A percentile compares a stretch with the other conserved stretches of the same genome.
phyloP scores from a whole-genome alignment of 2,113 vertebrate species.

The Oceanites oceanicus region DNA sequence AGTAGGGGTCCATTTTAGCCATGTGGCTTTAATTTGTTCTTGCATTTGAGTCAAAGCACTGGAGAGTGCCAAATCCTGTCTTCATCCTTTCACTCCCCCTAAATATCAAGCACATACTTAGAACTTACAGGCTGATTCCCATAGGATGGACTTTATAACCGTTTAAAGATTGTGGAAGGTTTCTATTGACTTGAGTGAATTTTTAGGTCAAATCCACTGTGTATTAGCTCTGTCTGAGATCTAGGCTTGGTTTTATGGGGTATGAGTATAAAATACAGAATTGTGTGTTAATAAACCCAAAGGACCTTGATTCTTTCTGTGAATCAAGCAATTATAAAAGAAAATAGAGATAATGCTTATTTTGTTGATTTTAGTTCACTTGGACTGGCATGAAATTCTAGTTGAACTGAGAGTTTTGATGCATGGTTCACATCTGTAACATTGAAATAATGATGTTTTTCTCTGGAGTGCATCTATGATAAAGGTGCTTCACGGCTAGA shows the following conservation, averaged over 20 bases:
- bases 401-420: not conserved
- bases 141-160: not conserved
- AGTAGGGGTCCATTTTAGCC: not conserved
- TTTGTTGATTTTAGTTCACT: not conserved
- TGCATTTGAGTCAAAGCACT: not conserved
- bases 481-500: not conserved
- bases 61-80: not conserved
- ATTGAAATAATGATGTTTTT: not conserved
- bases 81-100: not conserved
- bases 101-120: not conserved
- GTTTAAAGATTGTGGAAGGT: not conserved
- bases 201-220: not conserved
- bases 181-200: not conserved
- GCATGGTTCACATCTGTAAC: not conserved
- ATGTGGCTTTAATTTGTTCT: not conserved
- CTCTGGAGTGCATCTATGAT: not conserved
- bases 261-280: not conserved
- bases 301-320: not conserved
- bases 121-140: not conserved
- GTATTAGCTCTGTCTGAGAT: not conserved
- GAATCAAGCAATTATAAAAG: not conserved
- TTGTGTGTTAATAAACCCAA: not conserved
- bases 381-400: not conserved
- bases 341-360: not conserved
- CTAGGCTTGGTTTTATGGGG: not conserved